Base-by-base conservation (phyloP, 2,888 invertebrate genomes). In the Pollenia labialis region DNA sequence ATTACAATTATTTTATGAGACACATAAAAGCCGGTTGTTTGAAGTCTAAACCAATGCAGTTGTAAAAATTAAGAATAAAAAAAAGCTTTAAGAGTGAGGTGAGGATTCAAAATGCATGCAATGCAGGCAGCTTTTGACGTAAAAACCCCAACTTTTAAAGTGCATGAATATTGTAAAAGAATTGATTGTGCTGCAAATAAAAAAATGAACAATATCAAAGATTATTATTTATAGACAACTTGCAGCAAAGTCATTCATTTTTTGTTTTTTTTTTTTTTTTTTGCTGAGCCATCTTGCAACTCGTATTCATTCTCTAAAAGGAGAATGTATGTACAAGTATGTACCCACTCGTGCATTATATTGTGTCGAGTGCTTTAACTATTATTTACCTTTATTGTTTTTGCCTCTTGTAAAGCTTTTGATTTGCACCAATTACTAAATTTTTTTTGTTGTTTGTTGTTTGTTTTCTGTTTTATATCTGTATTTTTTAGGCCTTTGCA, bases 391-490 rank as follows among this genome's bases (percentile, higher is more conserved):
- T 42, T n/a, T 48, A 18, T 56, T 40, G 40, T 14, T 48, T 46
- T 75, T 62, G 54, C 11, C 48, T 58, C 50, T 79, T 72, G 68
- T 40, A 74, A 68, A 85, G 79, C 84, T 85, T 85, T 81, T 85
- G 89, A 89, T 89, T 90, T 91, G 91, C 91, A 91, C 90, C 91
- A 91, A 90, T 91, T 90, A 90, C 89, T 88, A 56, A 87, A 69
- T 32, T 6, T 32, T 32, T 32, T 0, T 32, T 84, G 88, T 89
- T 74, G 23, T 23, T 23, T 23, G 23, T 23, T 23, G 23, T 91
- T 88, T 48, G 23, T 23, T 58, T n/a, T 54, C 11, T 50, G 8
- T 42, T 32, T 58, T 58, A 7, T 52, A n/a, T 72, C 48, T 60
- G 16, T 75, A 81, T 88, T 89, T 74, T 74, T 91, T 88, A 87